Percentiles rank a stretch among this genome's conserved stretches.
These are phyloP conservation scores for Melopsittacus undulatus DNA, from an alignment of 2,797 vertebrate genomes.

Conservation along the genomic window DNA sequence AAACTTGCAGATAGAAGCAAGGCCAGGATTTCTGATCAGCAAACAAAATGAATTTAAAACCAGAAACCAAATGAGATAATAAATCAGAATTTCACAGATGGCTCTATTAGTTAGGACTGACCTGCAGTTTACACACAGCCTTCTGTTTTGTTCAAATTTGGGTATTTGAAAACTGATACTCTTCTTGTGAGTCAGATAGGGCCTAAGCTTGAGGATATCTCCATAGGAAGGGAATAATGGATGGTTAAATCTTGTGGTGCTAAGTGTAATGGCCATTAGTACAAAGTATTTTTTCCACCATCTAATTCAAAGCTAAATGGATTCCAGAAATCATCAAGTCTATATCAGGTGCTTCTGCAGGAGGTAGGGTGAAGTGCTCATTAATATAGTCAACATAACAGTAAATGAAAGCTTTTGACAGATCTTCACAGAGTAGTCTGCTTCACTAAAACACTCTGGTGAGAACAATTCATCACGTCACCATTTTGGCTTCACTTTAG, in stretches of 20 bases:
- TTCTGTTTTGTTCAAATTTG: background rate
- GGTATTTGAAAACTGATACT: background rate
- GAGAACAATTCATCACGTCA: background rate
- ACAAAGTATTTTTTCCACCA: background rate
- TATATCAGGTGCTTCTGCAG: conserved; percentile 28
- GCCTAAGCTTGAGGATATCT: background rate
- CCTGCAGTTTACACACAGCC: background rate
- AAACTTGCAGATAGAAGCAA: background rate
- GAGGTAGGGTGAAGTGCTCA: background rate
- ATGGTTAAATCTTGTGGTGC: background rate
- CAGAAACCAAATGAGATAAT: background rate
- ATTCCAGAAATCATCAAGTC: background rate
- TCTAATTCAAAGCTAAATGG: background rate
- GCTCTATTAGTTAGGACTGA: background rate
- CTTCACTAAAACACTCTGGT: background rate
- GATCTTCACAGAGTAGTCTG: background rate
- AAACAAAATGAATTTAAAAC: background rate
- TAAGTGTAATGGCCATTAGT: background rate
- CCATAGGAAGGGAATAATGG: background rate
- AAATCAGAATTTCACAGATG: background rate
- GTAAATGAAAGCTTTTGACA: background rate
- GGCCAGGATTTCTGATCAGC: background rate
- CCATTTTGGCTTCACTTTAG: background rate
- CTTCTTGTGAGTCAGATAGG: background rate
- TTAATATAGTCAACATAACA: background rate